phyloP scores from a whole-genome alignment of 1,140 invertebrate genomes.

The Heliconius hewitsoni region DNA sequence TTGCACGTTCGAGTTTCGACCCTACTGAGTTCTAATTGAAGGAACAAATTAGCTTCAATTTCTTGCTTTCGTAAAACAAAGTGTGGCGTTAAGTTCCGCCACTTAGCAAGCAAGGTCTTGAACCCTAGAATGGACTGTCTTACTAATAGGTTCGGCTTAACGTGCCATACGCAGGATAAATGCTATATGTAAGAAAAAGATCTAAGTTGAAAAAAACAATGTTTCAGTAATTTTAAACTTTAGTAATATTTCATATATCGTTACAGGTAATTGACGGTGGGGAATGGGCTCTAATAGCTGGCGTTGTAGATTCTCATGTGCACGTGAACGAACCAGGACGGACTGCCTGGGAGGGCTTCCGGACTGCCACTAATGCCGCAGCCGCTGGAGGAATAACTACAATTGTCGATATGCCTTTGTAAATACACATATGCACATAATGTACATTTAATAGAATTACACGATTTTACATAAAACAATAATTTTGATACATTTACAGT shows the following conservation, averaged over 20 bases:
- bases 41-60: too few species aligned
- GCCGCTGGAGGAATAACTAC: constrained; percentile 88
- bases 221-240: neutral
- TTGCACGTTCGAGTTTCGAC: too few species aligned
- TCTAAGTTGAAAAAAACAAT: too few species aligned
- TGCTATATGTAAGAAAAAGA: too few species aligned
- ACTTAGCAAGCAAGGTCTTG: too few species aligned
- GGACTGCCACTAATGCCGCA: constrained; percentile 86
- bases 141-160: too few species aligned
- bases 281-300: constrained; percentile 86
- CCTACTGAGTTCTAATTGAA: too few species aligned
- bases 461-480: neutral
- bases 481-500: too few species aligned
- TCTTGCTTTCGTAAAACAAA: too few species aligned
- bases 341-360: constrained; percentile 87
- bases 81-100: too few species aligned
- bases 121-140: too few species aligned
- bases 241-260: neutral
- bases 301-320: constrained; percentile 93
- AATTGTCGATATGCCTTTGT: constrained; percentile 89
- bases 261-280: constrained; percentile 83
- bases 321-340: constrained; percentile 93
- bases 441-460: neutral
- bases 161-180: too few species aligned
- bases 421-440: constrained; percentile 37